These are phyloP conservation scores for Lipophrys pholis DNA, from an alignment of 2,113 vertebrate genomes.

Conservation along the genomic window DNA sequence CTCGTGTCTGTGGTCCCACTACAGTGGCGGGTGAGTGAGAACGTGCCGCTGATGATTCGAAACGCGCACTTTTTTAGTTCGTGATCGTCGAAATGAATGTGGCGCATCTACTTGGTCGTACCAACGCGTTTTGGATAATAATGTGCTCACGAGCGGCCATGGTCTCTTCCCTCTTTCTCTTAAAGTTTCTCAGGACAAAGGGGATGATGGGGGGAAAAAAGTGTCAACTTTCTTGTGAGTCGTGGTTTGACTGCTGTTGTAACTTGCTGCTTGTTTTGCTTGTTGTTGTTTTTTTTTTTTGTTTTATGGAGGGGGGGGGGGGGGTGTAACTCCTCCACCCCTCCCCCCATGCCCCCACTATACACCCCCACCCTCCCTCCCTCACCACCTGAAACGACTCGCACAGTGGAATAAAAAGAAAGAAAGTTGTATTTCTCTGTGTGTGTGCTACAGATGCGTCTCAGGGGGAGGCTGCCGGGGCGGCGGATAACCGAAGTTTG, in stretches of 20 bases:
- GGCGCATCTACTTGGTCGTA: slow-evolving; percentile 64
- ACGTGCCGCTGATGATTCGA: slow-evolving; percentile 47
- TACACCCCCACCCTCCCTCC: slow-evolving; percentile 34
- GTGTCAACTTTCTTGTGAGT: slow-evolving; percentile 65
- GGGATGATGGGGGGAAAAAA: slow-evolving; percentile 24
- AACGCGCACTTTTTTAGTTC: slow-evolving; percentile 48
- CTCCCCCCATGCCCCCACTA: slow-evolving; percentile 67
- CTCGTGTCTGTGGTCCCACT: slow-evolving; percentile 7
- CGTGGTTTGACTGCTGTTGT: slow-evolving; percentile 62
- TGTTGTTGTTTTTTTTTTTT: slow-evolving; percentile 68
- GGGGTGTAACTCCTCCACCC: slow-evolving; percentile 61
- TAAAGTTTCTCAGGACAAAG: slow-evolving; percentile 68
- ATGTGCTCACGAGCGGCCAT: slow-evolving; percentile 43
- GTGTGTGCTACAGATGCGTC: slow-evolving; percentile 79
- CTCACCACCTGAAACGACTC: slow-evolving; percentile 73
- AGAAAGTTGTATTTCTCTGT: slow-evolving; percentile 75
- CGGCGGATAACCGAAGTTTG: slow-evolving; percentile 90
- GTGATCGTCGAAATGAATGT: slow-evolving; percentile 64
- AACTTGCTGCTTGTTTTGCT: slow-evolving; percentile 73
- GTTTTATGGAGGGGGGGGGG: slow-evolving; percentile 7
- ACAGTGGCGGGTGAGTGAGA: slow-evolving; percentile 43
- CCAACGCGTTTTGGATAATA: slow-evolving; percentile 56
- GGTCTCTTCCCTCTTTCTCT: slow-evolving; percentile 18
- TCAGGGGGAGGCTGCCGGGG: slow-evolving; percentile 81
- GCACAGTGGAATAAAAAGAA: slow-evolving; percentile 70